Percentiles rank a stretch among this genome's conserved stretches.
phyloP scores from a whole-genome alignment of 2,797 vertebrate genomes.

The Poecile montanus region DNA sequence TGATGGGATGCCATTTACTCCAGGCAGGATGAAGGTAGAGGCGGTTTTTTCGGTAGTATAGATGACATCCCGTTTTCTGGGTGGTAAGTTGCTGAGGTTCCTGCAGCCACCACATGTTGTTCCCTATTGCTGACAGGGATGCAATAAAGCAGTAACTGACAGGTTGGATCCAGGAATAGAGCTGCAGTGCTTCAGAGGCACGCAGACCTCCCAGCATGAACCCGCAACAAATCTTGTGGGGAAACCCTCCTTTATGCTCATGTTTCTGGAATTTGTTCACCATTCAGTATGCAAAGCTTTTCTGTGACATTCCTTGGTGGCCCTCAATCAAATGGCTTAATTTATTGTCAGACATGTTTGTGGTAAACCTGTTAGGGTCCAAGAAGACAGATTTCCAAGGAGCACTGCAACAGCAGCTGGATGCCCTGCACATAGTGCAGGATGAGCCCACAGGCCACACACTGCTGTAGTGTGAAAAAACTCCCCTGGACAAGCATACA shows the following conservation, averaged over 20 bases:
- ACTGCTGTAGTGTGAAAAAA: background rate
- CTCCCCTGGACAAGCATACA: background rate
- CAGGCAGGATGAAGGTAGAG: background rate
- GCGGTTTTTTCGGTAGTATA: background rate
- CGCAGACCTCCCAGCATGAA: background rate
- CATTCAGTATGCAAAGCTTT: background rate
- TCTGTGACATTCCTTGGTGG: slow-evolving; percentile 6
- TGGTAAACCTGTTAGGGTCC: background rate
- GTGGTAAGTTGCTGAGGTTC: background rate
- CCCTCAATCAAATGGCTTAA: background rate
- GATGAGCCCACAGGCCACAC: background rate
- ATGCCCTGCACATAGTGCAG: background rate
- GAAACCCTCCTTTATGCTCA: background rate
- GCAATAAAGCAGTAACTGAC: background rate
- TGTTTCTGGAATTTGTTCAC: background rate
- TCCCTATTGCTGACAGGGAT: background rate
- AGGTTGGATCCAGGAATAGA: background rate
- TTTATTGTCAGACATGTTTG: background rate
- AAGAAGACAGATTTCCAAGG: background rate
- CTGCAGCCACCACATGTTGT: background rate
- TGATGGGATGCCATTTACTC: background rate
- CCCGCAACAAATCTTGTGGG: background rate
- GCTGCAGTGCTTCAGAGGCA: background rate
- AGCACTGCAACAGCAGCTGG: background rate
- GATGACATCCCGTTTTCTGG: background rate